Base-by-base conservation (phyloP, 30 jellyfish, hydroid and myxozoan species). In the Pseudorhiza aurosa region DNA sequence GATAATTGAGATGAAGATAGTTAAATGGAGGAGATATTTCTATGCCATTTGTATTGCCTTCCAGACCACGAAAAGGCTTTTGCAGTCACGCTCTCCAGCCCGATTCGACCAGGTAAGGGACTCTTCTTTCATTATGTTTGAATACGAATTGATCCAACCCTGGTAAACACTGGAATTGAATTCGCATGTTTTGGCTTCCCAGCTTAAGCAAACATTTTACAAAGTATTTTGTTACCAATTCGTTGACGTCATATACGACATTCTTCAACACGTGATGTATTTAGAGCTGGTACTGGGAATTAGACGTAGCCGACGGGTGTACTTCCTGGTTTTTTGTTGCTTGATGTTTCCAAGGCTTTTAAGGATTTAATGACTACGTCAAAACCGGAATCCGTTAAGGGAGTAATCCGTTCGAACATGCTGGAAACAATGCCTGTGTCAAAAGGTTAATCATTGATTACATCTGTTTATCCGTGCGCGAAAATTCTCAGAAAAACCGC, bases 31-130 rank as follows among this genome's bases (percentile, higher is more conserved):
- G n/a, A n/a, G n/a, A n/a, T 39, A 39, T 5, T 39, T 39, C 50
- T 5, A 5, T 39, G 7, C 50, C 10, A 5, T 39, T 39, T 7
- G 12, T 39, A 5, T 39, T 15, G 18, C 25, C 25, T 15, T 44
- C 7, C 71, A 59, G 75, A 60, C 74, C 37, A 18, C 94, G 42
- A 71, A 73, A 63, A 62, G 94, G 57, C 40, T 81, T 59, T 50
- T 93, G 49, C 96, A 93, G 65, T 75, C 98, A 17, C 92, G 81
- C 26, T 85, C 98, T 6, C 98, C 98, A 1, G 87, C 91, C 5
- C 56, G 88, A 69, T 93, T 72, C 74, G 98, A 93, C 56, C 98
- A 93, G 97, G 98, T 93, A 76, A 5, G 56, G 24, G 5, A 9
- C 65, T 22, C 8, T 5, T 50, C 29, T 4, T 50, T 50, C n/a